phyloP scores from a whole-genome alignment of 2,113 vertebrate genomes.

The Tinamus guttatus region DNA sequence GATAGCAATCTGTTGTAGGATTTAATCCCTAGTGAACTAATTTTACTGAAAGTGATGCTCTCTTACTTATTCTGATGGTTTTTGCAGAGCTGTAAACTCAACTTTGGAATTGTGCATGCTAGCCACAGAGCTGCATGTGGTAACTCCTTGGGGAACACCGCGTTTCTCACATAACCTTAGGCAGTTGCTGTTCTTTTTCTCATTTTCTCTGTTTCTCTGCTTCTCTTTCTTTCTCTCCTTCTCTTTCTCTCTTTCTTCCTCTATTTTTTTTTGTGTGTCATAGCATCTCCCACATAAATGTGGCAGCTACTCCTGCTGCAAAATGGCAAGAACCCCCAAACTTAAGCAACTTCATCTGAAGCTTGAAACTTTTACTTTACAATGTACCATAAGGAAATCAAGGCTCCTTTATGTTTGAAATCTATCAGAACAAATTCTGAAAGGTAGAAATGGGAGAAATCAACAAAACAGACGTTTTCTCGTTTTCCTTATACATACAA shows the following conservation, averaged over 20 bases:
- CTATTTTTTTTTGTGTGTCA: not conserved
- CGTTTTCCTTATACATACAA: not conserved
- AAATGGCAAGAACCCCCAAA: not conserved
- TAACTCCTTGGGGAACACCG: not conserved
- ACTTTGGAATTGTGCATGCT: not conserved
- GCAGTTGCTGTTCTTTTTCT: not conserved
- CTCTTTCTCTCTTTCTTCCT: too few species aligned
- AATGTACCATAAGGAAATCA: not conserved
- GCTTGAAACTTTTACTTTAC: not conserved
- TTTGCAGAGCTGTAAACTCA: not conserved
- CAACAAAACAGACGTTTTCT: not conserved
- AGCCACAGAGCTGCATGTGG: not conserved
- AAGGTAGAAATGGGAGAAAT: not conserved
- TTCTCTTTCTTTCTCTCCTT: too few species aligned
- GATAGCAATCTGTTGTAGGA: not conserved
- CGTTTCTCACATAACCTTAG: conserved; percentile 4
- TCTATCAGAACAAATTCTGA: not conserved
- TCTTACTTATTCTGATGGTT: not conserved
- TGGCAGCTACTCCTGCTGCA: not conserved
- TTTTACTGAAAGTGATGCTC: not conserved
- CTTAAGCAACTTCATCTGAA: not conserved
- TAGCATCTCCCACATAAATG: not conserved
- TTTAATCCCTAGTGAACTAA: not conserved
- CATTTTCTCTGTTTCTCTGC: too few species aligned
- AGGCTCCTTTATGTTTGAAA: not conserved